Evolutionary conservation across 2,113 vertebrate genomes (phyloP).

Genomic region (Collichthys lucidus): DNA sequence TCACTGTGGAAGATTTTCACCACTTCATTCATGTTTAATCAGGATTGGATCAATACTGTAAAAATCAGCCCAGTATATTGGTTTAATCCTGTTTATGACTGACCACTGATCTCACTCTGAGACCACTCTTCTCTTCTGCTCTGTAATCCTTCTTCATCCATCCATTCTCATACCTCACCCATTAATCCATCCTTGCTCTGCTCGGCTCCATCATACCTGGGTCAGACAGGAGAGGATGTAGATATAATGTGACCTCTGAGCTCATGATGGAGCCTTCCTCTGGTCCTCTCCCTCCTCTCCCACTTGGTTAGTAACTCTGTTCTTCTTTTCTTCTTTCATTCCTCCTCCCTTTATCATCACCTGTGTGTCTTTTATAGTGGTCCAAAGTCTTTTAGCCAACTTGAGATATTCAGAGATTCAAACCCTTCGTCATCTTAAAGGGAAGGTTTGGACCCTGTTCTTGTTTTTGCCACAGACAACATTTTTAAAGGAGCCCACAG

Average conservation of each 20-base stretch:
- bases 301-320: conserved; percentile 67
- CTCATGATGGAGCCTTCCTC: conserved; percentile 77
- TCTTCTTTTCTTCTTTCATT: neutral
- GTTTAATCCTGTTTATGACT: conserved; percentile 3
- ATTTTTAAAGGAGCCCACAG: too few relatives aligned
- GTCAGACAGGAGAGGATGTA: conserved; percentile 75
- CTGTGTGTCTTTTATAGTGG: neutral
- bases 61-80: neutral
- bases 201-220: conserved; percentile 49
- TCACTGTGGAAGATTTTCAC: neutral
- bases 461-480: too few relatives aligned
- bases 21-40: neutral
- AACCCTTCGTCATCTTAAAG: neutral
- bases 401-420: neutral
- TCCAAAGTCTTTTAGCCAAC: neutral
- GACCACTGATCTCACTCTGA: neutral
- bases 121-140: conserved; percentile 8
- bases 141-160: neutral
- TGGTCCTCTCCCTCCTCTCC: conserved; percentile 58
- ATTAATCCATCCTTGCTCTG: neutral
- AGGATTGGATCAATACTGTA: neutral
- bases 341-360: neutral
- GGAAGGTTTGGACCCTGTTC: too few relatives aligned
- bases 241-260: conserved; percentile 78
- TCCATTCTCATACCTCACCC: neutral